Evolutionary conservation across 2,797 vertebrate genomes (phyloP).

Genomic region (Tinamus major): DNA sequence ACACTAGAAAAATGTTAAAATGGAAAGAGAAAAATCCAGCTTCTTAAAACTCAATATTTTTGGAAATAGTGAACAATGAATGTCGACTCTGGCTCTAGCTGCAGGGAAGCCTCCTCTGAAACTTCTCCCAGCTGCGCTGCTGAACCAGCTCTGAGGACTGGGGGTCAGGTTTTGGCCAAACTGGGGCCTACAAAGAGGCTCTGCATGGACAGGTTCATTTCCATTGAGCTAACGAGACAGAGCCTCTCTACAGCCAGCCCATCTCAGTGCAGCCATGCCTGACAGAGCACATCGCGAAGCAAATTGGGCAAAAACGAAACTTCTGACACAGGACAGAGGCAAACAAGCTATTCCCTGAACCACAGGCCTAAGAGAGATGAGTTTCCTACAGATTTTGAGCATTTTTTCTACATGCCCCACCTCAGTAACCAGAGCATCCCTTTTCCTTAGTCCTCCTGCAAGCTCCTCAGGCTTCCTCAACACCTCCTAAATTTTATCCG

Average conservation of each 20-base stretch:
- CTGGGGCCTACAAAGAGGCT: neutral
- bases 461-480: neutral
- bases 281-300: no score
- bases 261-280: neutral
- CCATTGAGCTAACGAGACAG: neutral
- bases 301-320: neutral
- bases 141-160: neutral
- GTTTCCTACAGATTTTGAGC: neutral
- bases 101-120: fast-evolving
- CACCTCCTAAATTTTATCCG: neutral
- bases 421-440: neutral
- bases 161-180: neutral
- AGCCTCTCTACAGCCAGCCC: neutral
- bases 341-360: neutral
- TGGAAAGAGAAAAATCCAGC: neutral
- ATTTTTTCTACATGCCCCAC: neutral
- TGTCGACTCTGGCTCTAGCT: neutral
- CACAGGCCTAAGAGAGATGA: neutral
- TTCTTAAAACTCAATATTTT: neutral
- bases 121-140: neutral
- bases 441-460: neutral
- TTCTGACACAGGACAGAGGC: neutral
- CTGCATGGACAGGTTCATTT: fast-evolving
- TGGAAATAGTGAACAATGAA: neutral
- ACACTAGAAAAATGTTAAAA: neutral